Evolutionary conservation across 2,797 vertebrate genomes (phyloP).

Genomic region (Nannoperca obscura): DNA sequence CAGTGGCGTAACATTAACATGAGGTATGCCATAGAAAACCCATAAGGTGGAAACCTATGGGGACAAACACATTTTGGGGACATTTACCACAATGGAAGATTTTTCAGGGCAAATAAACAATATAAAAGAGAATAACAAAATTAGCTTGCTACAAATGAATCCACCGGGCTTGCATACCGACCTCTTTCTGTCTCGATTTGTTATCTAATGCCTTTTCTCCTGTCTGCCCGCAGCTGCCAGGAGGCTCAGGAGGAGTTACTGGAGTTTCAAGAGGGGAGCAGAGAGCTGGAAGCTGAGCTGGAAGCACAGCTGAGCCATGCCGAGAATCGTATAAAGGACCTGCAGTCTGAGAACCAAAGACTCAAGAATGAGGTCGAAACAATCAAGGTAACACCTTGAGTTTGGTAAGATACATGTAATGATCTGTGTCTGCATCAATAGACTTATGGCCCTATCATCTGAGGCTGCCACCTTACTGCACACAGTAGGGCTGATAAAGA

Average conservation of each 20-base stretch:
- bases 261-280: slow-evolving; percentile 97
- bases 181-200: slow-evolving; percentile 45
- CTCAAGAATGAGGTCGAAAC: slow-evolving; percentile 92
- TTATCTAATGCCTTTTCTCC: slow-evolving; percentile 18
- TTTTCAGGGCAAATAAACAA: no score
- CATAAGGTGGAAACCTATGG: no score
- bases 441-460: neutral
- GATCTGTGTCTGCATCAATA: neutral
- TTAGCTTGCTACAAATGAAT: neutral
- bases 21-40: no score
- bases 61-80: no score
- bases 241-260: slow-evolving; percentile 94
- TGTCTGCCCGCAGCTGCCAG: slow-evolving; percentile 85
- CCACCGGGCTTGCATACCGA: neutral
- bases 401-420: neutral
- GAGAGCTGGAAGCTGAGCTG: slow-evolving; percentile 95
- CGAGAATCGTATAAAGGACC: slow-evolving; percentile 92
- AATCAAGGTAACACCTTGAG: slow-evolving; percentile 86
- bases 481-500: no score
- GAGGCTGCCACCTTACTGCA: neutral
- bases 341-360: slow-evolving; percentile 93
- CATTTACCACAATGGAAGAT: no score
- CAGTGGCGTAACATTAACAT: no score
- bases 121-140: no score
- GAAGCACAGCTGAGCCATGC: slow-evolving; percentile 93